These are phyloP conservation scores for Sorex araneus DNA, from an alignment of 2,113 vertebrate species.

Conservation along the genomic window DNA sequence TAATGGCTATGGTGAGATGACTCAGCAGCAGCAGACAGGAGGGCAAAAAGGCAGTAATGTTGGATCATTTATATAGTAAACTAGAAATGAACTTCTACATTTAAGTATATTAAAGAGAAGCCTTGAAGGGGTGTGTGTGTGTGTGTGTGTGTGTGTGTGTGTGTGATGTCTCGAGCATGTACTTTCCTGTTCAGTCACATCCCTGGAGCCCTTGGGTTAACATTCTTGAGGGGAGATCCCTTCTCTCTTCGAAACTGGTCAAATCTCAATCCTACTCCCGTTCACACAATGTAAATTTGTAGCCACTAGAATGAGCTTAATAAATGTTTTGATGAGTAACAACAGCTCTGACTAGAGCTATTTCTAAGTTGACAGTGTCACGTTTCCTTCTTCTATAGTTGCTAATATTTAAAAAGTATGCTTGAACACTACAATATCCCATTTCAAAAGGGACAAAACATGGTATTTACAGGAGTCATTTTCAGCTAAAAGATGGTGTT, in stretches of 20 bases:
- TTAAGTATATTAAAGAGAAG: constrained; percentile 15
- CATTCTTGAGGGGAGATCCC: no score
- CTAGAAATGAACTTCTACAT: background rate
- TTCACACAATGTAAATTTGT: background rate
- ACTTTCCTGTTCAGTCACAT: no score
- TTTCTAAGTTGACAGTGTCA: constrained; percentile 20
- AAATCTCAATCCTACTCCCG: no score
- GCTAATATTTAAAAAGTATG: constrained; percentile 51
- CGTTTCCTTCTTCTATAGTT: constrained; percentile 35
- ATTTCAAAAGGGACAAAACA: constrained; percentile 5
- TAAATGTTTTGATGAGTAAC: constrained; percentile 27
- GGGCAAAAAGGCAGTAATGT: background rate
- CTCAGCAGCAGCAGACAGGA: background rate
- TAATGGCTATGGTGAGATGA: background rate
- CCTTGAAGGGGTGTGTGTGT: background rate
- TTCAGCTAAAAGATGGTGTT: constrained; percentile 22
- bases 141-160: no score
- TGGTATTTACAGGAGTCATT: background rate
- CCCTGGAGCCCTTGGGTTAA: no score
- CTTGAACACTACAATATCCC: constrained; percentile 27
- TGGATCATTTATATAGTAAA: background rate
- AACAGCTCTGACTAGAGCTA: constrained; percentile 17
- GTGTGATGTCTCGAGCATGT: no score
- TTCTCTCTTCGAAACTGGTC: background rate
- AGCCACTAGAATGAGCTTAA: background rate